Conservation (phyloP, 2,888 invertebrate species). For the Syritta pipiens region DNA sequence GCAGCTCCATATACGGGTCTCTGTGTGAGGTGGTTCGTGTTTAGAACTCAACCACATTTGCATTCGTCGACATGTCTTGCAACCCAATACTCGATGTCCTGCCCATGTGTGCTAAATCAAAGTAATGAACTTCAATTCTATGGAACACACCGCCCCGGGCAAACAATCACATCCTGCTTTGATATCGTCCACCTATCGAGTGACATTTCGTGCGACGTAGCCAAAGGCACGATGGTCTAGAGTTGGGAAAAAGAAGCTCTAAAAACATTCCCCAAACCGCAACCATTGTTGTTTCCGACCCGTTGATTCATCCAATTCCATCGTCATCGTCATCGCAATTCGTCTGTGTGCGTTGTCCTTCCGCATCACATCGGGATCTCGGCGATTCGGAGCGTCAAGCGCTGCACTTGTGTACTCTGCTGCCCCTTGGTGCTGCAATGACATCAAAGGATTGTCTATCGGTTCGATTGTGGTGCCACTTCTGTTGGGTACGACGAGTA, state of each 20-base stretch:
- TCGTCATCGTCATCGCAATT: constrained; percentile 36
- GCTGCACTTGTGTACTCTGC: constrained; percentile 24
- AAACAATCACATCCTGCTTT: constrained; percentile 47
- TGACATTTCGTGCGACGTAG: constrained; percentile 18
- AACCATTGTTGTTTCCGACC: constrained; percentile 62
- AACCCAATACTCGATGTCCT: constrained; percentile 36
- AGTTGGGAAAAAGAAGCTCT: background rate
- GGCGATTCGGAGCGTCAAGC: background rate
- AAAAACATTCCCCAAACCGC: constrained; percentile 55
- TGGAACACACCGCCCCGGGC: constrained; percentile 20
- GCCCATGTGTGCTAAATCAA: constrained; percentile 44
- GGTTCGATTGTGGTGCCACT: constrained; percentile 61
- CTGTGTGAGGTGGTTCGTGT: background rate
- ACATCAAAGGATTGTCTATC: constrained; percentile 62
- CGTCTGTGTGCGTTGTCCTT: constrained; percentile 49
- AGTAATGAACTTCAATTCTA: constrained; percentile 62
- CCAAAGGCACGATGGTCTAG: no score
- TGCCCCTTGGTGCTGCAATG: constrained; percentile 18
- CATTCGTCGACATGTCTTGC: constrained; percentile 21
- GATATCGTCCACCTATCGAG: constrained; percentile 10
- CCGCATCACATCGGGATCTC: constrained; percentile 26
- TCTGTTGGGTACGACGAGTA: constrained; percentile 38
- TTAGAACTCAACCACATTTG: constrained; percentile 32
- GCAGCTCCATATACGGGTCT: background rate
- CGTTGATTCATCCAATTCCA: constrained; percentile 54